Percentiles rank a stretch among this genome's conserved stretches.
These are phyloP conservation scores for Cryptus viduatorius DNA, from an alignment of 2,888 invertebrate genomes.

Conservation along the genomic window DNA sequence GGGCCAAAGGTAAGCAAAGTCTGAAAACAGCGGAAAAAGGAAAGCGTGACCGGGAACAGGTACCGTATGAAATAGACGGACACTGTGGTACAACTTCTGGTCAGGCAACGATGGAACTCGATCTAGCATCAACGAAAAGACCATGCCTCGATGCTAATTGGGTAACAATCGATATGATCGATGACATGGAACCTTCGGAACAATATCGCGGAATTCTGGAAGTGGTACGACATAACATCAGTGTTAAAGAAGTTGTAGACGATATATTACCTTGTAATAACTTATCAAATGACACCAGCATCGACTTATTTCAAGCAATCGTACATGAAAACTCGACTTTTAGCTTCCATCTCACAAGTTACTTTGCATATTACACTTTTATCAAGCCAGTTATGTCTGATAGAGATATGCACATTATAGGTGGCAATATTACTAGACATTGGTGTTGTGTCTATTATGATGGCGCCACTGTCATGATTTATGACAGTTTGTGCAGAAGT, in stretches of 20 bases:
- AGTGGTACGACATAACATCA: not conserved
- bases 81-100: not conserved
- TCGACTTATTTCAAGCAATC: slow-evolving; percentile 18
- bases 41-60: too few species aligned
- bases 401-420: slow-evolving; percentile 53
- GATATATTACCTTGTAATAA: not conserved
- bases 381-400: slow-evolving; percentile 1
- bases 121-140: not conserved
- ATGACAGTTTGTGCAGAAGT: slow-evolving; percentile 40
- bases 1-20: slow-evolving; percentile 40
- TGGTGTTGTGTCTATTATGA: slow-evolving; percentile 56
- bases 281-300: slow-evolving; percentile 30
- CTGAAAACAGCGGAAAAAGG: not conserved
- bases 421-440: slow-evolving; percentile 45
- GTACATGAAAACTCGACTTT: slow-evolving; percentile 13
- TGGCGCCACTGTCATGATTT: slow-evolving; percentile 14
- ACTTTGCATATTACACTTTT: not conserved
- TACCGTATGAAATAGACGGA: too few species aligned
- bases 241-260: not conserved
- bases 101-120: not conserved
- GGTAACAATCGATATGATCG: not conserved
- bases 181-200: not conserved
- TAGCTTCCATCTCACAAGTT: not conserved
- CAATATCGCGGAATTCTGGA: not conserved
- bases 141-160: not conserved